phyloP scores from a whole-genome alignment of 2,797 vertebrate genomes.

The Botia almorhae region DNA sequence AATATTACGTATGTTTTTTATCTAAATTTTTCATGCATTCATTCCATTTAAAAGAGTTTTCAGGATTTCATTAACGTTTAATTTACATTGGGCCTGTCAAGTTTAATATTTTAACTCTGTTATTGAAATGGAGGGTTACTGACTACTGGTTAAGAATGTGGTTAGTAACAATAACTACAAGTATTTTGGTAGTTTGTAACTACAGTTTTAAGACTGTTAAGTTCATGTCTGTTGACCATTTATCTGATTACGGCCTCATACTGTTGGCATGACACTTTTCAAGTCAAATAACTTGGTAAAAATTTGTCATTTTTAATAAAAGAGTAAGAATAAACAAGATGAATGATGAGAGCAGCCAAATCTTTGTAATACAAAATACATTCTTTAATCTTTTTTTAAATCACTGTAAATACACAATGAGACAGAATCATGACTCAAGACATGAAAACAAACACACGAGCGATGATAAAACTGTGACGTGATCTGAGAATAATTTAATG shows the following conservation, averaged over 20 bases:
- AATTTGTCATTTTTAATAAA: background rate
- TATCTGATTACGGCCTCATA: background rate
- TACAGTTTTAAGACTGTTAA: background rate
- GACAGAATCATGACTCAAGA: constrained; percentile 27
- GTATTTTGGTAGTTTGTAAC: background rate
- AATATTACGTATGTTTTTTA: too few species aligned
- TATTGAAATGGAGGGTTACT: background rate
- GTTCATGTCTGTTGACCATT: background rate
- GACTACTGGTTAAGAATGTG: too few species aligned
- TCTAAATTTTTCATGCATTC: too few species aligned
- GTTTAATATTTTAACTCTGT: background rate
- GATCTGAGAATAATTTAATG: constrained; percentile 62
- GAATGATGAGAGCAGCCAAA: constrained; percentile 10
- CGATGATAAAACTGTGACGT: constrained; percentile 4
- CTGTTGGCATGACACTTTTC: background rate
- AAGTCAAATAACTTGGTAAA: background rate
- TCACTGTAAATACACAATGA: constrained; percentile 73
- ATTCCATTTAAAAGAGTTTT: background rate
- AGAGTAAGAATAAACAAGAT: background rate
- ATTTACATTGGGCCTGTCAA: background rate
- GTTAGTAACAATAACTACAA: background rate
- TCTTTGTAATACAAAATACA: constrained; percentile 80
- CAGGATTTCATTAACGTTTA: background rate
- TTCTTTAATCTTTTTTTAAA: constrained; percentile 78
- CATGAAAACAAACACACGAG: constrained; percentile 35